Percentiles rank a stretch among this genome's conserved stretches.
Conservation (phyloP, 2,113 vertebrate species). For the Gopherus flavomarginatus region DNA sequence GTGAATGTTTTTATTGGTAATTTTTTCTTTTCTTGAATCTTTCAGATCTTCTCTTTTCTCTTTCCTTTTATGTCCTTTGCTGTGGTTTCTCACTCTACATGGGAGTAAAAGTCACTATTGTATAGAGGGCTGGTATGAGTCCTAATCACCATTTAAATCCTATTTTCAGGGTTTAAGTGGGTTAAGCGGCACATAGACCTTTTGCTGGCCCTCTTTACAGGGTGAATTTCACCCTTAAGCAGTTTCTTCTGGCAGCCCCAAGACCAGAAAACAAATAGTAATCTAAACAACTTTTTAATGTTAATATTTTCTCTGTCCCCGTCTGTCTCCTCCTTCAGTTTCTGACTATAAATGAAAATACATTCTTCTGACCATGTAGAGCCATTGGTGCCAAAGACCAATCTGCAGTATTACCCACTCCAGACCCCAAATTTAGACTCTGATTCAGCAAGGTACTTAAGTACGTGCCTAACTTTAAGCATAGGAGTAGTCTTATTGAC, state of each 20-base stretch:
- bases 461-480: background rate
- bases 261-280: background rate
- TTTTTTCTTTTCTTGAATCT: background rate
- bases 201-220: background rate
- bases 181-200: accelerated
- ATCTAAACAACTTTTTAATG: background rate
- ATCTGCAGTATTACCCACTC: background rate
- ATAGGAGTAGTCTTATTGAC: background rate
- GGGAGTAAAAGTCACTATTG: background rate
- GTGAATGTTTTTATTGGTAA: background rate
- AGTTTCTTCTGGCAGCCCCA: background rate
- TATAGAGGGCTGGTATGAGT: background rate
- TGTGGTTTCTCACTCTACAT: accelerated
- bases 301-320: background rate
- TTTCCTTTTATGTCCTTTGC: accelerated
- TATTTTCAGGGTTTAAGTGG: background rate
- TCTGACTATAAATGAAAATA: background rate
- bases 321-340: background rate
- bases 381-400: background rate
- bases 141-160: background rate
- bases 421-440: background rate
- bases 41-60: background rate
- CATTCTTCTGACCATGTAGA: background rate
- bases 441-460: background rate
- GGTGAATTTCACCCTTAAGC: background rate